Base-by-base conservation (phyloP, 2,113 vertebrate species). In the Dissostichus mawsoni region DNA sequence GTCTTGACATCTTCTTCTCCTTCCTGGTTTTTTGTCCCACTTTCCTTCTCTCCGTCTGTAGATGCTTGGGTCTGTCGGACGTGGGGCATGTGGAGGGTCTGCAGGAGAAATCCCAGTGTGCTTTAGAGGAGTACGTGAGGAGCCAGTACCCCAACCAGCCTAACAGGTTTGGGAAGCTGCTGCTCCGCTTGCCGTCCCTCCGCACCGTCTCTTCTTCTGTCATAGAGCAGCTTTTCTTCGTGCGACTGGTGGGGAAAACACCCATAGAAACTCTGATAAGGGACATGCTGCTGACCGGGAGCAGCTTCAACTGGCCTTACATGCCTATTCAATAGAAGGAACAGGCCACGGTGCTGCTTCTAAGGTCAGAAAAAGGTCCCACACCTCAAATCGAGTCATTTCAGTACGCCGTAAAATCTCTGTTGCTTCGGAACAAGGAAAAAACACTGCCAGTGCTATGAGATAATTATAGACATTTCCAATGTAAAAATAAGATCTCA, bases 261-360 rank as follows among this genome's bases (percentile, higher is more conserved):
- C 98, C 98, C 91, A 99, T 99, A 93, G 98, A 99, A 95, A 99
- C 98, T 91, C 96, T 99, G 90, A 99, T 99, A 94, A 96, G 98
- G 93, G 98, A 99, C 96, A 99, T 99, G 98, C 95, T 99, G 94
- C 96, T 99, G 92, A 98, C 98, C 58, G 98, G 98, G 89, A 98
- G 98, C 96, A 99, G 97, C 96, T 99, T 99, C 96, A 99, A 97
- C 96, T 99, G 98, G 98, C 98, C 98, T 83, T 99, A 99, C 87
- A 98, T 99, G 97, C 95, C 98, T 84, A 96, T 99, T 90, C 98
- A 99, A 92, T 99, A 93, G 79, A 82, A 63, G 45, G 51, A 18
- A 59, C 47, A 73, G 56, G 73, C 74, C 73, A 45, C 69, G 16
- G 66, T 3, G 66, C 52, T 61, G 76, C 85, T 62, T 10, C 74